Percentiles rank a stretch among this genome's conserved stretches.
phyloP scores from a whole-genome alignment of 2,797 vertebrate species.

The Sebastes alutus region DNA sequence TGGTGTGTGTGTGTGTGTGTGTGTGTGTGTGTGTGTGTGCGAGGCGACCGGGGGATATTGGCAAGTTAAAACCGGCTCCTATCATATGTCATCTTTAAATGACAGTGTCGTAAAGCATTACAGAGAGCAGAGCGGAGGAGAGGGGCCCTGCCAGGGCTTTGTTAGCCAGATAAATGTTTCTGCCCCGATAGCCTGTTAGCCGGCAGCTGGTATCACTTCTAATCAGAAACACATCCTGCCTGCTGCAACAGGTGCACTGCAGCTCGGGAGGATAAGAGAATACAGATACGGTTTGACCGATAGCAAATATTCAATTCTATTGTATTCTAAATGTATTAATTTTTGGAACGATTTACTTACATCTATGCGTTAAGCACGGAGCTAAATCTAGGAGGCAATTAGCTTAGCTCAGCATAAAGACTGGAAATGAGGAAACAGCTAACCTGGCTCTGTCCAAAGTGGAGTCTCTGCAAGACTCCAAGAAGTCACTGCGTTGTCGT shows the following conservation, averaged over 20 bases:
- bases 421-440: background rate
- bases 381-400: background rate
- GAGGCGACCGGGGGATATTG: constrained; percentile 45
- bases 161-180: constrained; percentile 81
- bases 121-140: constrained; percentile 51
- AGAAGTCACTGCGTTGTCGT: rapidly evolving
- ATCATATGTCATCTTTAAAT: constrained; percentile 82
- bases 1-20: constrained; percentile 22
- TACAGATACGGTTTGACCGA: background rate
- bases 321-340: background rate
- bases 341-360: background rate
- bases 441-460: background rate
- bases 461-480: background rate
- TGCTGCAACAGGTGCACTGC: constrained; percentile 62
- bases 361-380: background rate
- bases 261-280: background rate
- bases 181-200: constrained; percentile 62
- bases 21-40: constrained; percentile 4
- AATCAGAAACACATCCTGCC: constrained; percentile 57
- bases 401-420: background rate
- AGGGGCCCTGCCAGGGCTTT: constrained; percentile 73
- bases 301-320: background rate
- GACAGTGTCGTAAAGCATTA: constrained; percentile 77
- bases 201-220: constrained; percentile 62
- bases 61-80: constrained; percentile 47